Evolutionary conservation across 2,113 vertebrate species (phyloP), one percentile per base, ranked within the genome.

Genomic region (Catharus bicknelli): DNA sequence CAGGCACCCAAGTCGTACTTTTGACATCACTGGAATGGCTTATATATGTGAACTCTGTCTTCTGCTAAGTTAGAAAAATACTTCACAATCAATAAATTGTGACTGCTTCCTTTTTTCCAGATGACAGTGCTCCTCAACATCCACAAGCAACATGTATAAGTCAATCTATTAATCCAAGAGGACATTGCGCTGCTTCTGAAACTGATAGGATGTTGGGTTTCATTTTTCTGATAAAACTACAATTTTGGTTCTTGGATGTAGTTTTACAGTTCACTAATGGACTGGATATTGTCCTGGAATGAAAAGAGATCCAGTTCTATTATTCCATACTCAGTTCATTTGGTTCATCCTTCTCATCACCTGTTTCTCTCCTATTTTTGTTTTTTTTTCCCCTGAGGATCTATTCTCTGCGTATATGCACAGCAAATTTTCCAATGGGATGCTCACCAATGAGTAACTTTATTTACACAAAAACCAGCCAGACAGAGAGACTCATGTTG

Each of bases 401-500:
- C 40, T 83, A 53, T 81, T 86, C 27, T 73, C 38, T 86, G 26
- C 10, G 3, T 57, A 20, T 32, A 45, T 17, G 32, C 47, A 43
- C n/a, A 79, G 47, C 36, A 85, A 88, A 13, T 69, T 95, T 93
- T 68, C 75, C 62, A 53, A 53, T 59, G 80, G 54, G 73, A 53
- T 88, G 22, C 19, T 92, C 80, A 86, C 55, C 27, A 64, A 2
- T 72, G 40, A 95, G 53, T 90, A 95, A 86, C 47, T 90, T 78
- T 53, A 78, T 93, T 91, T 95, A 84, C 90, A 86, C 45, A 21
- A 81, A 68, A 70, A 91, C 20, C 63, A 96, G 72, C 11, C 90
- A 95, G 94, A 84, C 86, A 96, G 67, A 55, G 58, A 86, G 4
- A 70, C 27, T 92, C 57, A 75, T 2, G 2, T 42, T 88, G 64